Percentiles rank a stretch among this genome's conserved stretches.
Evolutionary conservation across 2,113 vertebrate genomes (phyloP).

Genomic region (Entomyzon cyanotis): DNA sequence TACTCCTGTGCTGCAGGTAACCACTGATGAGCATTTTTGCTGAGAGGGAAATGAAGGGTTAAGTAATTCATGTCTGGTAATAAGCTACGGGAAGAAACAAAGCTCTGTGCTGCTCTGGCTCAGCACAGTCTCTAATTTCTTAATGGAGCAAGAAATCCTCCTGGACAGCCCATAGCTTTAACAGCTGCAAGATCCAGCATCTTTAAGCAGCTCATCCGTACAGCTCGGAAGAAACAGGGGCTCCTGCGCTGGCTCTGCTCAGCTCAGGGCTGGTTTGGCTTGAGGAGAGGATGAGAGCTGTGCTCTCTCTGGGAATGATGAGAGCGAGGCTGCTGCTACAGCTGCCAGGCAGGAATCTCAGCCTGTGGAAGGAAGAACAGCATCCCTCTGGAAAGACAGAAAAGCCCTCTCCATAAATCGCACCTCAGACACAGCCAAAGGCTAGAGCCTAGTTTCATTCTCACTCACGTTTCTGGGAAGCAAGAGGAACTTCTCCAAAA

Average conservation of each 20-base stretch:
- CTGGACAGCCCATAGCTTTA: neutral
- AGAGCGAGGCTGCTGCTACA: neutral
- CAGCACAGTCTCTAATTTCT: neutral
- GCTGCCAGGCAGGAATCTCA: neutral
- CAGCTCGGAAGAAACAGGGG: neutral
- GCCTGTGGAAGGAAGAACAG: neutral
- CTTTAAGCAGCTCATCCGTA: neutral
- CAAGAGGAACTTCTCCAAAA: neutral
- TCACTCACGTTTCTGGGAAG: neutral
- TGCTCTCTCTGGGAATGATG: neutral
- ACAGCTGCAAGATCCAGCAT: neutral
- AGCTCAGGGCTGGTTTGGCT: neutral
- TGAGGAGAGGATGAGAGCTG: neutral
- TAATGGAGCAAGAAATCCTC: slow-evolving; percentile 10
- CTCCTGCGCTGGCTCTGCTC: neutral
- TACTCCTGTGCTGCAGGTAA: neutral
- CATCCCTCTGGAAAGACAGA: neutral
- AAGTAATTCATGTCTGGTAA: neutral
- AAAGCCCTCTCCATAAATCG: slow-evolving; percentile 1
- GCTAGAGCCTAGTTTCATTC: neutral
- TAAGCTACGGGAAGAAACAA: neutral
- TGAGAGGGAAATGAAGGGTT: neutral
- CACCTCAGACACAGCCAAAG: neutral
- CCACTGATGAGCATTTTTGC: neutral
- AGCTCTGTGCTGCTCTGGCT: neutral